Evolutionary conservation across 2,797 vertebrate genomes (phyloP).

Genomic region (Hippopotamyrus pictus): DNA sequence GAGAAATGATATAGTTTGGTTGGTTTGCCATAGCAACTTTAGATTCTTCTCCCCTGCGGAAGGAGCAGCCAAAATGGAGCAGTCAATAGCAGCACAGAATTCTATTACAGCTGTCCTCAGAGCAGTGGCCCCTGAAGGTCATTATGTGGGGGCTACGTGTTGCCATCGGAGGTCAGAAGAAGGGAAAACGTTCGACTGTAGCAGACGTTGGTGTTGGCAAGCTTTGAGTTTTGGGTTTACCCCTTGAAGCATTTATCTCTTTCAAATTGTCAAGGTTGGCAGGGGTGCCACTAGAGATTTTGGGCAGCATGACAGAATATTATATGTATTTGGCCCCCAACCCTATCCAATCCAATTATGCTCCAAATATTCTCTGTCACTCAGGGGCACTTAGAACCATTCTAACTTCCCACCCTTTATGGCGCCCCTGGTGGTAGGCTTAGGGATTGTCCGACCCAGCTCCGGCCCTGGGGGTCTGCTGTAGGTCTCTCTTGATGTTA

Average conservation of each 20-base stretch:
- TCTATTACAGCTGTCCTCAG: constrained; percentile 10
- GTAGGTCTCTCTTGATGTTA: neutral
- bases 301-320: neutral
- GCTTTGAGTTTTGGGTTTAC: neutral
- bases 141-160: neutral
- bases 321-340: neutral
- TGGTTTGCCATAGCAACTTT: constrained; percentile 20
- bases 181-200: neutral
- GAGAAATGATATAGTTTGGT: constrained; percentile 4
- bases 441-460: neutral
- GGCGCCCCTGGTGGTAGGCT: neutral
- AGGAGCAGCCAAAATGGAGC: neutral
- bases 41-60: neutral
- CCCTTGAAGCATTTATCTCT: neutral
- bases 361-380: neutral
- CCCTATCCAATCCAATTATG: neutral
- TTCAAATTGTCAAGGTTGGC: neutral
- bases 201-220: neutral
- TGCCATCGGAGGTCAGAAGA: neutral
- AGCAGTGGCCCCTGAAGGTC: constrained; percentile 10
- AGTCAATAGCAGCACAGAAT: neutral
- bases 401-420: neutral
- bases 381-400: neutral
- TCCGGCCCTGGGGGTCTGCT: neutral
- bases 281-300: neutral